Evolutionary conservation across 2,113 vertebrate genomes (phyloP), one percentile per base, ranked within the genome.

Genomic region (Suricata suricatta): DNA sequence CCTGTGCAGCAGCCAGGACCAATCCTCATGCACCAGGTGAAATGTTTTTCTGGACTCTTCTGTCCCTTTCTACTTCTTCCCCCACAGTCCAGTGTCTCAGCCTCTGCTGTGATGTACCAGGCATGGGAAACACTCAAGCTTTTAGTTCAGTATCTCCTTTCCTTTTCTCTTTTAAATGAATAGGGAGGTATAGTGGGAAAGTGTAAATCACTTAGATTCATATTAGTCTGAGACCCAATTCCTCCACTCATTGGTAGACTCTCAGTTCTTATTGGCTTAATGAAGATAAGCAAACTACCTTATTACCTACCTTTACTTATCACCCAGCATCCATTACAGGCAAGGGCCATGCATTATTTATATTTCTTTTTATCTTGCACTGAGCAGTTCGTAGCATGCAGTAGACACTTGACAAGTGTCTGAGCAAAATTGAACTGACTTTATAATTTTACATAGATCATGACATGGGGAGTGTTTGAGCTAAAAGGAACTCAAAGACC

Each of bases 401-500:
- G 9, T 71, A 97, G 60, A 71, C 4, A 63, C n/a, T 79, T 91
- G 57, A 23, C 44, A 50, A 11, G 54, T 77, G 47, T n/a, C 47
- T 38, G 38, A 93, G 64, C 57, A 54, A 87, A 97, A 92, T 0
- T 68, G 35, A 83, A 92, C 41, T 52, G 74, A 74, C 27, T 84
- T 90, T 83, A 74, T 63, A 47, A 85, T 85, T 41, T 47, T 90
- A 31, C 41, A 57, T 63, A 41, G 4, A 69, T 71, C 27, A 8
- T 80, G 54, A 93, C 74, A 88, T 31, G 38, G 14, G 31, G 44
- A 80, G 35, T 95, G 44, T 63, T 66, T 66, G 41, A 91, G n/a
- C 71, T 89, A 44, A 92, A 88, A 79, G 35, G 54, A 88, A 85
- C 88, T 80, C 64, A 84, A 94, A 85, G 66, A 80, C 33, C 38